A percentile compares a stretch with the other conserved stretches of the same genome.
phyloP scores from a whole-genome alignment of 2,113 vertebrate genomes.

The Uria aalge region DNA sequence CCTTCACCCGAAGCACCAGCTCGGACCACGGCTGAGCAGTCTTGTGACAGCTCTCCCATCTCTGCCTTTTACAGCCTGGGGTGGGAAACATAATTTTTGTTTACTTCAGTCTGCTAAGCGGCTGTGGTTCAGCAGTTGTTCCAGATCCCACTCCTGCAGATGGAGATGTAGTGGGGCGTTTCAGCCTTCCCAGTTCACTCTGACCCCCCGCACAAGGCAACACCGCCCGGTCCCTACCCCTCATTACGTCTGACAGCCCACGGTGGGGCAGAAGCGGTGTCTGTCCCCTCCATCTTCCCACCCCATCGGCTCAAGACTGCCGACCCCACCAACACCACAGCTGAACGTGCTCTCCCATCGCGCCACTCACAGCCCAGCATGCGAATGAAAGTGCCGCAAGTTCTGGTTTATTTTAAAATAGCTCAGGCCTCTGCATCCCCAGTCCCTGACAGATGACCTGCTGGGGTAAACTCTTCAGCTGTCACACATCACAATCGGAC shows the following conservation, averaged over 20 bases:
- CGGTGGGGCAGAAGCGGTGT: background rate
- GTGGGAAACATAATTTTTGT: background rate
- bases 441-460: background rate
- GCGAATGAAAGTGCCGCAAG: accelerated
- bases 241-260: accelerated
- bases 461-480: background rate
- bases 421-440: background rate
- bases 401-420: background rate
- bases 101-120: background rate
- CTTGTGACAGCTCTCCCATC: background rate
- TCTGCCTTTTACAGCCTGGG: background rate
- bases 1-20: background rate
- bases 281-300: background rate
- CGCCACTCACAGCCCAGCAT: background rate
- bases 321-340: background rate
- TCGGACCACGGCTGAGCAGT: background rate
- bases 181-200: background rate
- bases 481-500: background rate
- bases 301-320: background rate
- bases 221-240: background rate
- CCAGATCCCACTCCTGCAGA: background rate
- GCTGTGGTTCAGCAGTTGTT: background rate
- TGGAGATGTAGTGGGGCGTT: background rate
- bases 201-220: accelerated
- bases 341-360: accelerated